These are phyloP conservation scores for Heteropelma amictum DNA, from an alignment of 2,888 invertebrate species.

Conservation along the genomic window DNA sequence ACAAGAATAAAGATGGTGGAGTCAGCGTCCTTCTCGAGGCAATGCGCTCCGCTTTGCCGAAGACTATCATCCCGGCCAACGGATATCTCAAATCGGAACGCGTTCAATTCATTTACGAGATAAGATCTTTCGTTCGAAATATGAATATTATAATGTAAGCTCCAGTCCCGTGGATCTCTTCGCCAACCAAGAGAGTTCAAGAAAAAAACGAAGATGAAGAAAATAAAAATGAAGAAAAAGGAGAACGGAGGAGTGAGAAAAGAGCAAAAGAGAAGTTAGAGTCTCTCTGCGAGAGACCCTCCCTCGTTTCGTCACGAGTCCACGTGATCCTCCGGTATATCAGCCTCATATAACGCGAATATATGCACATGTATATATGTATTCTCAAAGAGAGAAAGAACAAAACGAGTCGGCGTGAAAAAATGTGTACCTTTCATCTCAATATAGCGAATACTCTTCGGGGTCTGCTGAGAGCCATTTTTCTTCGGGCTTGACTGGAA, in stretches of 20 bases:
- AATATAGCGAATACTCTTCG: no score
- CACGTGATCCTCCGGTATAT: conserved; percentile 18
- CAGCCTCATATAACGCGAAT: neutral
- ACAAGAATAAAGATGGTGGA: conserved; percentile 54
- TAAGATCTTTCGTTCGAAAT: conserved; percentile 77
- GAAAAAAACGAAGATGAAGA: neutral
- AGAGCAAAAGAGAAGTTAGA: conserved; percentile 45
- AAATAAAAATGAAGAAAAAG: conserved; percentile 10
- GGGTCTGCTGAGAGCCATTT: no score
- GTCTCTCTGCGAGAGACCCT: conserved; percentile 35
- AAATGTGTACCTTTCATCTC: no score
- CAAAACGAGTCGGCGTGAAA: neutral
- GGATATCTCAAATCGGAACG: conserved; percentile 76
- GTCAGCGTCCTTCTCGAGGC: conserved; percentile 50
- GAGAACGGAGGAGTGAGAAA: conserved; percentile 4
- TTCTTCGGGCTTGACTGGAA: no score
- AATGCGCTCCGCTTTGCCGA: conserved; percentile 49
- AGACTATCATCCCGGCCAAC: conserved; percentile 48
- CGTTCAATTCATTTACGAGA: conserved; percentile 78
- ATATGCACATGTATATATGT: neutral
- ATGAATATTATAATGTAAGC: conserved; percentile 77
- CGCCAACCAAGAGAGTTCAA: neutral
- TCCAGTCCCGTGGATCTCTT: conserved; percentile 56
- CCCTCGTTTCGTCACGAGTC: conserved; percentile 51
- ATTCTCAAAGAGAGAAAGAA: neutral